Percentiles rank a stretch among this genome's conserved stretches.
Evolutionary conservation across 1,140 invertebrate species (phyloP).

Genomic region (Achatina immaculata): DNA sequence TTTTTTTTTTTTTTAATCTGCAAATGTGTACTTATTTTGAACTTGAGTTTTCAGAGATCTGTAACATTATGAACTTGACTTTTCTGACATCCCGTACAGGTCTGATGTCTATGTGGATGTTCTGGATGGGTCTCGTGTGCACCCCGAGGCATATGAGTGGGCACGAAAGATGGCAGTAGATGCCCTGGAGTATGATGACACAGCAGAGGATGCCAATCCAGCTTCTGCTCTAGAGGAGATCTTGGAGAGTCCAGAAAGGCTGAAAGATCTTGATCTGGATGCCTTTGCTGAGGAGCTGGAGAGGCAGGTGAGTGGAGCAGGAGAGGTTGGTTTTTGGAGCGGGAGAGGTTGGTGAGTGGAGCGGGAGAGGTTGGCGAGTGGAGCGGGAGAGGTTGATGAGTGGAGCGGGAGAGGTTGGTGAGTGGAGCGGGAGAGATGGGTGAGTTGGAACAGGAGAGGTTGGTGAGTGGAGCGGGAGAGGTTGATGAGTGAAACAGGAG

Average conservation of each 20-base stretch:
- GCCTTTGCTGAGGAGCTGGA: constrained; percentile 97
- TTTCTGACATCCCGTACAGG: constrained; percentile 69
- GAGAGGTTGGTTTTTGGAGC: not conserved
- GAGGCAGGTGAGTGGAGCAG: constrained; percentile 80
- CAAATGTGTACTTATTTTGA: too few species aligned
- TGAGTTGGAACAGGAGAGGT: too few species aligned
- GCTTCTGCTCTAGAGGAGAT: constrained; percentile 97
- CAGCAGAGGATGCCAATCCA: constrained; percentile 84
- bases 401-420: too few species aligned
- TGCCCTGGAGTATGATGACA: constrained; percentile 97
- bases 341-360: too few species aligned
- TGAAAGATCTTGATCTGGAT: constrained; percentile 97
- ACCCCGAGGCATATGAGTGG: constrained; percentile 99
- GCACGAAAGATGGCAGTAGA: constrained; percentile 99
- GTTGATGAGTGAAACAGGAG: too few species aligned
- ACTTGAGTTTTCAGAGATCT: too few species aligned
- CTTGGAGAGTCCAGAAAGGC: constrained; percentile 89
- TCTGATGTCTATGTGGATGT: constrained; percentile 96
- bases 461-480: too few species aligned
- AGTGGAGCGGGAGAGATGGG: too few species aligned
- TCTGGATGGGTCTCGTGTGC: constrained; percentile 95
- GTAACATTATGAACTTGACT: not conserved
- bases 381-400: too few species aligned
- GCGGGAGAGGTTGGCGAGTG: too few species aligned
- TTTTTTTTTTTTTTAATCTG: too few species aligned